Evolutionary conservation across 92 coral and sea anemone species (phyloP).

Genomic region (Porites divaricata): DNA sequence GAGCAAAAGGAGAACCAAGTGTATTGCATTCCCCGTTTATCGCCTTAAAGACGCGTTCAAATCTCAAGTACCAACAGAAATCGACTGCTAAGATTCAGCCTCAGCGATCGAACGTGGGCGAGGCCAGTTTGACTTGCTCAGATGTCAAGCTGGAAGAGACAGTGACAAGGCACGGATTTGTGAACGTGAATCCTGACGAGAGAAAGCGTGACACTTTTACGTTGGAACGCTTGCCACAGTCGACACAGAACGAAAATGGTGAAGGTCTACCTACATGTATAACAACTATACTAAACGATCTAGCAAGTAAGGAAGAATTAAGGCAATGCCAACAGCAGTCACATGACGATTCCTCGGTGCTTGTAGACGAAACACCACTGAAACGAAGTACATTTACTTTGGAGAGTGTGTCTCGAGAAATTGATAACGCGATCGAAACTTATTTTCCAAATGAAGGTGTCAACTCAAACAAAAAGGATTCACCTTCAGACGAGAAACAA

Average conservation of each 20-base stretch:
- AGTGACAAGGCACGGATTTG: not conserved
- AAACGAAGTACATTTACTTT: slow-evolving; percentile 81
- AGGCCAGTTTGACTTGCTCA: not conserved
- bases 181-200: slow-evolving; percentile 5
- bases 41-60: slow-evolving; percentile 19
- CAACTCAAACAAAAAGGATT: not conserved
- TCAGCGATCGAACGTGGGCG: not conserved
- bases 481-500: not conserved
- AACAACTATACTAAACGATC: slow-evolving; percentile 1
- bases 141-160: not conserved
- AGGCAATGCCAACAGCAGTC: not conserved
- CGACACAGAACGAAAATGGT: slow-evolving; percentile 61
- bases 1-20: slow-evolving; percentile 2
- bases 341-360: not conserved
- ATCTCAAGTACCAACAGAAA: slow-evolving; percentile 20
- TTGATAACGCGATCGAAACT: slow-evolving; percentile 58
- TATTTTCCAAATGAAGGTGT: not conserved
- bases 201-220: slow-evolving; percentile 70
- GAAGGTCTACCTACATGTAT: slow-evolving; percentile 29
- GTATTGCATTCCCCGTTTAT: slow-evolving; percentile 34
- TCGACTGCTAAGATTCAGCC: not conserved
- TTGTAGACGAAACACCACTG: slow-evolving; percentile 6
- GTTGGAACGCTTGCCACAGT: slow-evolving; percentile 62
- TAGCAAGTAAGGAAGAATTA: slow-evolving; percentile 11
- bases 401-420: slow-evolving; percentile 68